Evolutionary conservation across 2,888 invertebrate species (phyloP).

Genomic region (Cosmopolites sordidus): DNA sequence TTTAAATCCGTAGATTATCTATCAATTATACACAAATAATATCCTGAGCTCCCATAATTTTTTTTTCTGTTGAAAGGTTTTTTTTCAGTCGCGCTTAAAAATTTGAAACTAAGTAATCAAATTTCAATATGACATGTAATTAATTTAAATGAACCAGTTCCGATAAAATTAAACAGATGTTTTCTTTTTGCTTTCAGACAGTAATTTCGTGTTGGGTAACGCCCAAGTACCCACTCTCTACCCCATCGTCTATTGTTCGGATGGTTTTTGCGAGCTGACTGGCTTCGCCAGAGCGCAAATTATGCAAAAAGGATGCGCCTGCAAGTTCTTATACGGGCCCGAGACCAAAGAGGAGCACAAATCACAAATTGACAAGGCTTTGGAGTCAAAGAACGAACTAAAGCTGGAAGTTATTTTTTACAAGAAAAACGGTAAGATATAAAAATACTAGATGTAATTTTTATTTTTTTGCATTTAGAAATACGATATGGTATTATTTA

Average conservation of each 20-base stretch:
- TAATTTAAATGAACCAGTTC: too few species aligned
- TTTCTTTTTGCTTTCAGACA: conserved; percentile 64
- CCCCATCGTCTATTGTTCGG: conserved; percentile 94
- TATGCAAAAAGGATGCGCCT: conserved; percentile 95
- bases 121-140: too few species aligned
- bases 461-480: too few species aligned
- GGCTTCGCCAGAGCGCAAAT: conserved; percentile 91
- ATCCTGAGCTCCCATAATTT: too few species aligned
- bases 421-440: conserved; percentile 81
- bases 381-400: conserved; percentile 86
- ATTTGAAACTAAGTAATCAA: too few species aligned
- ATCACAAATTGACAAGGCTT: conserved; percentile 80
- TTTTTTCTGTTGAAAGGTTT: too few species aligned
- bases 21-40: too few species aligned
- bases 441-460: too few species aligned
- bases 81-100: too few species aligned
- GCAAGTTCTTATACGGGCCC: conserved; percentile 88
- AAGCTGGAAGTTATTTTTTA: conserved; percentile 93
- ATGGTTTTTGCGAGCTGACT: conserved; percentile 94
- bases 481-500: too few species aligned
- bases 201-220: conserved; percentile 94
- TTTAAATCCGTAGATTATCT: too few species aligned
- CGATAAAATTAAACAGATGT: too few species aligned
- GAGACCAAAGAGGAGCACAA: conserved; percentile 88
- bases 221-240: conserved; percentile 83